phyloP scores from a whole-genome alignment of 1,140 invertebrate species.

The Helicoverpa armigera region DNA sequence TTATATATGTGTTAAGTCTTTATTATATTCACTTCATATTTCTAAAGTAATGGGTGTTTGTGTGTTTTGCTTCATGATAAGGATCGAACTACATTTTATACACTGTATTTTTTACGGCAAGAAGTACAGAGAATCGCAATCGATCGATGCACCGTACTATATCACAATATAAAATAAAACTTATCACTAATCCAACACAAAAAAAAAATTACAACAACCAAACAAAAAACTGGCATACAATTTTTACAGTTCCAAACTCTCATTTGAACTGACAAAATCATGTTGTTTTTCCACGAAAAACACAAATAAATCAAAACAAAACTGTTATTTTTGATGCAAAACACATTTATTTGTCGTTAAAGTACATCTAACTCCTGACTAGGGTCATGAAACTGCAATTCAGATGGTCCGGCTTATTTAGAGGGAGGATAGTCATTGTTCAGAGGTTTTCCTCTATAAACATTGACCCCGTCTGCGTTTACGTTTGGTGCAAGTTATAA shows the following conservation, averaged over 20 bases:
- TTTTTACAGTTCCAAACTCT: slow-evolving; percentile 1
- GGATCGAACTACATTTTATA: no score
- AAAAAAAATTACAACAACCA: not conserved
- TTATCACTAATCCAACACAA: not conserved
- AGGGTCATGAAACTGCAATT: slow-evolving; percentile 50
- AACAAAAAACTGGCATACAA: slow-evolving; percentile 17
- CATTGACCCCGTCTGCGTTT: slow-evolving; percentile 58
- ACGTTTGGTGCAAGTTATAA: not conserved
- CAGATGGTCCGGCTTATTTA: slow-evolving; percentile 65
- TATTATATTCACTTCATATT: no score
- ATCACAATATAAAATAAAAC: no score
- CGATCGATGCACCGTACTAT: no score
- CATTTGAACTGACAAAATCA: slow-evolving; percentile 7
- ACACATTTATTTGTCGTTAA: slow-evolving; percentile 34
- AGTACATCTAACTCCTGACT: not conserved
- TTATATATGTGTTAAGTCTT: no score
- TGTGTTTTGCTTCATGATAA: no score
- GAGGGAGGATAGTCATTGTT: slow-evolving; percentile 61
- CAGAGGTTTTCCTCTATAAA: slow-evolving; percentile 67
- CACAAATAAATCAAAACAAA: slow-evolving; percentile 34
- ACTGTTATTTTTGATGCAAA: slow-evolving; percentile 35
- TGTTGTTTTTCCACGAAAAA: slow-evolving; percentile 1
- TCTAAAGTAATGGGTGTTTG: no score
- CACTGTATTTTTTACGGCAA: no score
- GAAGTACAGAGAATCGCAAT: no score